Evolutionary conservation across 2,888 invertebrate genomes (phyloP), one percentile per base, ranked within the genome.

Genomic region (Prosapia bicincta): DNA sequence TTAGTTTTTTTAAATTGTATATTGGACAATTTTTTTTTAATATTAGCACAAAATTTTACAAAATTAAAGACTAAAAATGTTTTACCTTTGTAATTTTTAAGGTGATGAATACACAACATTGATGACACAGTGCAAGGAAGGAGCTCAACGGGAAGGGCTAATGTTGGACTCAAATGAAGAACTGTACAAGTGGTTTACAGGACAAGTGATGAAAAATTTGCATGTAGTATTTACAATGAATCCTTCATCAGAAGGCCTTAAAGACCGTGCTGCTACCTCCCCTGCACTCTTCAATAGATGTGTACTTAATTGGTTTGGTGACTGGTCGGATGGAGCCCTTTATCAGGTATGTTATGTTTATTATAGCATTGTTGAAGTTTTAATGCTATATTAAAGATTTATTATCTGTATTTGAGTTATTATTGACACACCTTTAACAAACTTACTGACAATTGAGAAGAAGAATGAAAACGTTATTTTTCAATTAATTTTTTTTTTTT

Each of bases 151-250:
- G 77, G 98, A 99, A 86, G 99, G 99, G 3, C 88, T 98, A 66
- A 99, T 99, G 98, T 87, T 99, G 69, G 99, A 99, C 86, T 97
- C 98, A 0, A 95, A 94, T 81, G 99, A 99, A 85, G 99, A 99
- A 85, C 87, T 99, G 10, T 99, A 99, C 86, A 99, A 99, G 88
- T 99, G 99, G 99, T 99, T 99, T 85, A 99, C 99, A 0, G 96
- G 96, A 26, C 95, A 98, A 90, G 98, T 99, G 43, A 99, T 99
- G 97, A 93, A 95, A 79, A 99, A 99, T 85, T 88, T 99, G 70
- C 99, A 99, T 86, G 99, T 99, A 10, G 99, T 99, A 67, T 99
- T 99, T 87, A 99, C 99, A 0, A 99, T 99, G 99, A 99, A 99
- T 87, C 99, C 99, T 9, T 98, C 97, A 0, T 96, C 98, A 0